phyloP scores from a whole-genome alignment of 2,888 invertebrate genomes.

The Synanthedon formicaeformis region DNA sequence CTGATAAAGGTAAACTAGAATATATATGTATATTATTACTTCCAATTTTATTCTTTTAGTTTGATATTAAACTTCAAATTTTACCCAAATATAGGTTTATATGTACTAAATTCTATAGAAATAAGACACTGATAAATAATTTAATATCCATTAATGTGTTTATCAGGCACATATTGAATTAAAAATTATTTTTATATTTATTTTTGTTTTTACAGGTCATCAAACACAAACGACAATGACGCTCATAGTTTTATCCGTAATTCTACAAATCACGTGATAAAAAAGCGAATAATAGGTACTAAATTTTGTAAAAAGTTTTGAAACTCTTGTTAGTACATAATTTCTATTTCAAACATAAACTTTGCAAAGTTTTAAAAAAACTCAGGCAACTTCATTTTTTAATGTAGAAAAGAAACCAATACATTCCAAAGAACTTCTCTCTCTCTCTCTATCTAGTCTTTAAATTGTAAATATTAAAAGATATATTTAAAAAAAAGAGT shows the following conservation, averaged over 20 bases:
- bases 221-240: constrained; percentile 5
- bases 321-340: neutral
- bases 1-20: constrained; percentile 24
- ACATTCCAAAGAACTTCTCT: constrained; percentile 1
- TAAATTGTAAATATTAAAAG: neutral
- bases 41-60: no score
- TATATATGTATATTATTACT: no score
- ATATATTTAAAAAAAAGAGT: neutral
- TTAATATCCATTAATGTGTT: no score
- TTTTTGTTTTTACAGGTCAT: constrained; percentile 16
- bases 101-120: no score
- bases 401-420: neutral
- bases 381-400: no score
- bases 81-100: no score
- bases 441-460: neutral
- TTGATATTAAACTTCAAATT: no score
- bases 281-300: neutral
- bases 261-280: constrained; percentile 22
- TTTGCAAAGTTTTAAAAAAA: no score
- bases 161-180: no score
- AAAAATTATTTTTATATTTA: neutral
- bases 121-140: no score
- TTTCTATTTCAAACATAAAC: no score
- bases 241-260: constrained; percentile 13
- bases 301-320: neutral